Conservation (phyloP, 2,113 vertebrate genomes). For the Serranochromis macrocephalus region DNA sequence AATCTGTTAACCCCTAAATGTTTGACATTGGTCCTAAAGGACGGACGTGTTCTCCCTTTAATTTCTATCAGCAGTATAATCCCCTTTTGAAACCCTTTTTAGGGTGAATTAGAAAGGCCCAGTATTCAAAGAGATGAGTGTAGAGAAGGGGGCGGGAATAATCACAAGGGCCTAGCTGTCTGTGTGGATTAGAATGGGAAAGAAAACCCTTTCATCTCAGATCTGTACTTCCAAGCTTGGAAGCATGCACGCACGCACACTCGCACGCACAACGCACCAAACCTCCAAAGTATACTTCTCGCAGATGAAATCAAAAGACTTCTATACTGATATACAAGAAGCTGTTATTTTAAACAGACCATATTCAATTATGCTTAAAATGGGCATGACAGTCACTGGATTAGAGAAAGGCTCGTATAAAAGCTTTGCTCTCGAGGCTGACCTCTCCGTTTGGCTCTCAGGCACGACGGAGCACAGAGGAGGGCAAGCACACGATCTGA, state of each 20-base stretch:
- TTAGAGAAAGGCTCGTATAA: slow-evolving; percentile 10
- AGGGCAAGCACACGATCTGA: slow-evolving; percentile 4
- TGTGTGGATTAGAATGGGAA: slow-evolving; percentile 69
- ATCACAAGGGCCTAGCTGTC: slow-evolving; percentile 71
- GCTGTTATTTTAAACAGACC: slow-evolving; percentile 12
- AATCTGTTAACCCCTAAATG: slow-evolving; percentile 55
- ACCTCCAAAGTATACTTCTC: neutral
- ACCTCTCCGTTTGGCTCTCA: slow-evolving; percentile 38
- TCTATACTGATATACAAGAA: neutral
- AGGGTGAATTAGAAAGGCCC: slow-evolving; percentile 72
- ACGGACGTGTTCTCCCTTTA: slow-evolving; percentile 62
- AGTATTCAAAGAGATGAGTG: slow-evolving; percentile 67
- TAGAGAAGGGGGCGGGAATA: slow-evolving; percentile 56
- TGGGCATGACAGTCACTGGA: neutral
- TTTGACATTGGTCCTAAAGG: slow-evolving; percentile 67
- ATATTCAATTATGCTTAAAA: slow-evolving; percentile 26
- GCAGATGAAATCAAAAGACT: neutral
- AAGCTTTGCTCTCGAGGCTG: slow-evolving; percentile 26
- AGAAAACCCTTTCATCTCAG: slow-evolving; percentile 74
- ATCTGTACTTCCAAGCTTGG: slow-evolving; percentile 53
- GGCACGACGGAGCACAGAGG: neutral
- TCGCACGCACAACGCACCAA: neutral
- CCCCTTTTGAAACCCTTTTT: slow-evolving; percentile 72
- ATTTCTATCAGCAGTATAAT: slow-evolving; percentile 68
- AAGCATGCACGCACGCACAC: slow-evolving; percentile 27